Conservation (phyloP, 1,140 invertebrate genomes). For the Heliconius hewitsoni region DNA sequence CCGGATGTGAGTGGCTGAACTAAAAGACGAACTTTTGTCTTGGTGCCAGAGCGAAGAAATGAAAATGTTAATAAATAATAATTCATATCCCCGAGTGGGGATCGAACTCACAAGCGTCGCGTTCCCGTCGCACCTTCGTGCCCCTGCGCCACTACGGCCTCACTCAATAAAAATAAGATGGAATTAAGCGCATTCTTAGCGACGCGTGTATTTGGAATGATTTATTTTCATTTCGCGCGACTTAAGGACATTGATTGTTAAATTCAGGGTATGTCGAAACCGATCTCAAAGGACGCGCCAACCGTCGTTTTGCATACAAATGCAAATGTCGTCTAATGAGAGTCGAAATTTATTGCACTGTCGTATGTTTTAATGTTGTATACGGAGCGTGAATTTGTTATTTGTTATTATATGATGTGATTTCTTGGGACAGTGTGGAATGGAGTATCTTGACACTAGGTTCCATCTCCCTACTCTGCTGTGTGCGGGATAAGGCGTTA, state of each 20-base stretch:
- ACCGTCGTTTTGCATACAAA: conserved; percentile 40
- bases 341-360: conserved; percentile 18
- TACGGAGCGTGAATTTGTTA: background rate
- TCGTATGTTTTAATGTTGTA: background rate
- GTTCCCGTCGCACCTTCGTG: no score
- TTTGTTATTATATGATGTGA: background rate
- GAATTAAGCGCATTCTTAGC: background rate
- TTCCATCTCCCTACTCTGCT: no score
- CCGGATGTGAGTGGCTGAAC: no score
- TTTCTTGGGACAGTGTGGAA: background rate
- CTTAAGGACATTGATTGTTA: conserved; percentile 47
- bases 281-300: conserved; percentile 51
- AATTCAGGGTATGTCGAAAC: conserved; percentile 62
- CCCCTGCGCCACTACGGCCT: no score
- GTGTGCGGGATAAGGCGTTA: no score
- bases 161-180: background rate
- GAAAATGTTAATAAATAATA: no score
- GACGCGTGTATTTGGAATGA: conserved; percentile 32
- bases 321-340: conserved; percentile 27
- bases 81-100: no score
- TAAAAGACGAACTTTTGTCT: no score
- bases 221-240: conserved; percentile 46
- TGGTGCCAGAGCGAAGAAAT: no score
- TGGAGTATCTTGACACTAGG: no score
- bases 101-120: no score